Evolutionary conservation across 2,888 invertebrate species (phyloP).

Genomic region (Allygus modestus): DNA sequence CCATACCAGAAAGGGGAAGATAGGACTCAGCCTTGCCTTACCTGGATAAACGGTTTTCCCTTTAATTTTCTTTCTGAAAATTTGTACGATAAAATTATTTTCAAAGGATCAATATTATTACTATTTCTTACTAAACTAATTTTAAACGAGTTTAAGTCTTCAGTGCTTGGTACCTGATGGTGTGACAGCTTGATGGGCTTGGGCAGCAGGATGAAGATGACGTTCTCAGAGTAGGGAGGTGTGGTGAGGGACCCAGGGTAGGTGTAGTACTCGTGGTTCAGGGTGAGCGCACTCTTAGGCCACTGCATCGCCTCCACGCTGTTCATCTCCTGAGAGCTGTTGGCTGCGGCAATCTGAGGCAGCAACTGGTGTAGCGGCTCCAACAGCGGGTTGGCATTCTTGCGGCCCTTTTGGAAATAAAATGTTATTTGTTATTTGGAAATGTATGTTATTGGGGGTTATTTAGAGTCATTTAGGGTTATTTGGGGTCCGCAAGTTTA

Average conservation of each 20-base stretch:
- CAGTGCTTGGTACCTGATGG: neutral
- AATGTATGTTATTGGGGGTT: too few relatives aligned
- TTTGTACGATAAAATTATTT: too few relatives aligned
- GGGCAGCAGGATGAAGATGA: constrained; percentile 66
- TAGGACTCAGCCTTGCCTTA: too few relatives aligned
- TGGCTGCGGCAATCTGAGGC: neutral
- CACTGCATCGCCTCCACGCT: neutral
- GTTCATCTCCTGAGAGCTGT: neutral
- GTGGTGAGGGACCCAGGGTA: constrained; percentile 68
- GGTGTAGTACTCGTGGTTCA: constrained; percentile 57
- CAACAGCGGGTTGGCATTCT: neutral
- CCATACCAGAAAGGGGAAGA: too few relatives aligned
- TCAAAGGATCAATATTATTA: too few relatives aligned
- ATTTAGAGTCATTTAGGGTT: too few relatives aligned
- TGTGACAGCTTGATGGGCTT: constrained; percentile 56
- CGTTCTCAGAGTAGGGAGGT: constrained; percentile 64
- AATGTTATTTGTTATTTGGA: too few relatives aligned
- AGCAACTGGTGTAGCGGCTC: neutral
- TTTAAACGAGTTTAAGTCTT: too few relatives aligned
- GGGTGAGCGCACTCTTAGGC: neutral
- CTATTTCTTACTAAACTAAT: too few relatives aligned
- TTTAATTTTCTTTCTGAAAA: too few relatives aligned
- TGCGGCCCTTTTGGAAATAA: neutral
- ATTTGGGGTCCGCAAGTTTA: too few relatives aligned
- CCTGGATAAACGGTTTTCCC: too few relatives aligned